These are phyloP conservation scores for Sminthurinus aureus DNA, from an alignment of 2,888 invertebrate species.

Conservation along the genomic window DNA sequence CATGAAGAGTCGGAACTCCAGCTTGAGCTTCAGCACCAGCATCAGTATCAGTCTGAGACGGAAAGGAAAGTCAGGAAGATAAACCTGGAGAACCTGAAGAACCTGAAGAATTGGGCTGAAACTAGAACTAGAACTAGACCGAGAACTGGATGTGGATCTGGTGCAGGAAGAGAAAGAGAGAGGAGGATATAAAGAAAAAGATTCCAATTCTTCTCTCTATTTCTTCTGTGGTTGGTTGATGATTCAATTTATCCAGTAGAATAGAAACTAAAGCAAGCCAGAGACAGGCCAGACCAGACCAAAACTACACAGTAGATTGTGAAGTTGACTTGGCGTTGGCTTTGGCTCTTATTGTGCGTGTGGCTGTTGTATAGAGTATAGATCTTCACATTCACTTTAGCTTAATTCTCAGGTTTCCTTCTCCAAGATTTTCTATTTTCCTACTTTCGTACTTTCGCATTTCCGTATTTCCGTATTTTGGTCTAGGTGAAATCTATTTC, in stretches of 20 bases:
- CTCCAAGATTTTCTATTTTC: too few relatives aligned
- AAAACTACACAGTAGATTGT: too few relatives aligned
- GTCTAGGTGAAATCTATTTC: too few relatives aligned
- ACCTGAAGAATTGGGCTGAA: too few relatives aligned
- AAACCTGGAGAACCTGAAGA: not conserved
- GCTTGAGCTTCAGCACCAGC: not conserved
- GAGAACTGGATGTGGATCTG: too few relatives aligned
- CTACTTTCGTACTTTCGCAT: too few relatives aligned
- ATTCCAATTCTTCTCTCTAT: not conserved
- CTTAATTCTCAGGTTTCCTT: too few relatives aligned
- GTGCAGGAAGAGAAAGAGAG: not conserved
- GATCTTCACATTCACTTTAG: too few relatives aligned
- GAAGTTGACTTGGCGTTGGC: not conserved
- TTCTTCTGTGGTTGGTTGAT: conserved; percentile 18
- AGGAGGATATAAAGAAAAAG: not conserved
- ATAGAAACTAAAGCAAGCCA: not conserved
- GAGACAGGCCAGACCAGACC: too few relatives aligned
- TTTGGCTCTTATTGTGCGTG: not conserved
- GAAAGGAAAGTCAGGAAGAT: not conserved
- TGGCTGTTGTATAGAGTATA: too few relatives aligned
- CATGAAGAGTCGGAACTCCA: not conserved
- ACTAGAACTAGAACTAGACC: too few relatives aligned
- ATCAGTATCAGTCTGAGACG: not conserved
- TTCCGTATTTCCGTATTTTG: too few relatives aligned
- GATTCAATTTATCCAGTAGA: conserved; percentile 33